A percentile compares a stretch with the other conserved stretches of the same genome.
These are phyloP conservation scores for Micromussa lordhowensis DNA, from an alignment of 92 coral and sea anemone genomes.

Conservation along the genomic window DNA sequence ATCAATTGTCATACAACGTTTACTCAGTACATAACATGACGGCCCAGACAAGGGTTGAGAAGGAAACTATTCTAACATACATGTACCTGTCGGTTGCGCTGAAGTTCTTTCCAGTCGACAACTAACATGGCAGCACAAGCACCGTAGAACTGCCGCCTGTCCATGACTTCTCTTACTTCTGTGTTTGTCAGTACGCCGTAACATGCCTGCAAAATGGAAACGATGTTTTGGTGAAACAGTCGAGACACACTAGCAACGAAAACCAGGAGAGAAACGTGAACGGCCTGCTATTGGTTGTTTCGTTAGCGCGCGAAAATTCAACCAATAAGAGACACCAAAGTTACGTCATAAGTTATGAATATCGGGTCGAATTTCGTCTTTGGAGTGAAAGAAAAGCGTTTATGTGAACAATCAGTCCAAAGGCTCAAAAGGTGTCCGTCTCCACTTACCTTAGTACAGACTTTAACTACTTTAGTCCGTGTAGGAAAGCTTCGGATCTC, in stretches of 20 bases:
- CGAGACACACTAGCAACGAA: not conserved
- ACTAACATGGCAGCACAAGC: slow-evolving; percentile 69
- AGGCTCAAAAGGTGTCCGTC: not conserved
- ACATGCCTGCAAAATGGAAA: slow-evolving; percentile 62
- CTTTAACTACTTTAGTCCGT: slow-evolving; percentile 30
- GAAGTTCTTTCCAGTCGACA: slow-evolving; percentile 14
- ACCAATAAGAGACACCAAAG: not conserved
- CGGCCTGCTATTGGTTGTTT: not conserved
- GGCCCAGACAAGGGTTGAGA: not conserved
- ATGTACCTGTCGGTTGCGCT: slow-evolving; percentile 7
- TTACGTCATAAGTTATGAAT: not conserved
- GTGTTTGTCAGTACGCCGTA: slow-evolving; percentile 82
- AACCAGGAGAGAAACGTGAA: not conserved
- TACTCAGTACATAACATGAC: not conserved
- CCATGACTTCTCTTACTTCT: slow-evolving; percentile 66
- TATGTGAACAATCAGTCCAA: not conserved
- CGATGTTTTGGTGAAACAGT: not conserved
- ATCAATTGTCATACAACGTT: not conserved
- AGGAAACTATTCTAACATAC: too few species aligned
- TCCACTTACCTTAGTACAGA: slow-evolving; percentile 74
- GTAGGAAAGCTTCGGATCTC: slow-evolving; percentile 45
- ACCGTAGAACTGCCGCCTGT: slow-evolving; percentile 73
- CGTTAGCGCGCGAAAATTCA: not conserved
- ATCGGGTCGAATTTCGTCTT: too few species aligned
- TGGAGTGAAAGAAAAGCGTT: too few species aligned